Evolutionary conservation across 2,797 vertebrate genomes (phyloP).

Genomic region (Coluber constrictor): DNA sequence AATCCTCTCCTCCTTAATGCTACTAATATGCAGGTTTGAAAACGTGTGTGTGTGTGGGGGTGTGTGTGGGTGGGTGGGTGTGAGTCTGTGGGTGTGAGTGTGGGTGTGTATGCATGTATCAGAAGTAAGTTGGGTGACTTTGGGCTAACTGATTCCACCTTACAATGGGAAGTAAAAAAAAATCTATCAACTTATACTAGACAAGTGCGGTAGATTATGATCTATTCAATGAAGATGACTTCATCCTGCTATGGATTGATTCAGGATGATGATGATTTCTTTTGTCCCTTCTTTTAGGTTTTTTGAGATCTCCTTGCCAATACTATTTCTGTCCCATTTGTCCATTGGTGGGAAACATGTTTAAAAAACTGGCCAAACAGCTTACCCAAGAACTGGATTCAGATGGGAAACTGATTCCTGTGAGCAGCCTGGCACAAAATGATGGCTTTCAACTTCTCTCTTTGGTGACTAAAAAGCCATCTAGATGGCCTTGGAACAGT

Average conservation of each 20-base stretch:
- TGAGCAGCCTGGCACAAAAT: constrained; percentile 4
- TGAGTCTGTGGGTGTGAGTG: too few species aligned
- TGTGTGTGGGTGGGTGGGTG: neutral
- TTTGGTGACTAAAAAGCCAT: constrained; percentile 2
- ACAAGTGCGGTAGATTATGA: neutral
- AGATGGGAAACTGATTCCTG: constrained; percentile 6
- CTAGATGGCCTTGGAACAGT: neutral
- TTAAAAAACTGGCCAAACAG: constrained; percentile 15
- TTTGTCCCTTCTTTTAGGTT: neutral
- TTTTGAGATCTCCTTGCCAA: neutral
- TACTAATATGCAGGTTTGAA: neutral
- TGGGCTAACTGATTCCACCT: neutral
- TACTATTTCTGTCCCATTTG: neutral
- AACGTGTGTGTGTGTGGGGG: neutral
- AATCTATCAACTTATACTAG: neutral
- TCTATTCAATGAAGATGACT: neutral
- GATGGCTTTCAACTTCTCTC: constrained; percentile 3
- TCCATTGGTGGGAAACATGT: neutral
- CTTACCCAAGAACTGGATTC: constrained; percentile 21
- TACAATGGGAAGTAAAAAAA: neutral
- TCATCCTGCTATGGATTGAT: neutral
- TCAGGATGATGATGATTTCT: neutral
- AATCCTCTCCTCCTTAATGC: neutral
- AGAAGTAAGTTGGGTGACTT: neutral
- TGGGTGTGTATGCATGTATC: neutral